Percentiles rank a stretch among this genome's conserved stretches.
These are phyloP conservation scores for Oncorhynchus tshawytscha DNA, from an alignment of 2,113 vertebrate species.

Conservation along the genomic window DNA sequence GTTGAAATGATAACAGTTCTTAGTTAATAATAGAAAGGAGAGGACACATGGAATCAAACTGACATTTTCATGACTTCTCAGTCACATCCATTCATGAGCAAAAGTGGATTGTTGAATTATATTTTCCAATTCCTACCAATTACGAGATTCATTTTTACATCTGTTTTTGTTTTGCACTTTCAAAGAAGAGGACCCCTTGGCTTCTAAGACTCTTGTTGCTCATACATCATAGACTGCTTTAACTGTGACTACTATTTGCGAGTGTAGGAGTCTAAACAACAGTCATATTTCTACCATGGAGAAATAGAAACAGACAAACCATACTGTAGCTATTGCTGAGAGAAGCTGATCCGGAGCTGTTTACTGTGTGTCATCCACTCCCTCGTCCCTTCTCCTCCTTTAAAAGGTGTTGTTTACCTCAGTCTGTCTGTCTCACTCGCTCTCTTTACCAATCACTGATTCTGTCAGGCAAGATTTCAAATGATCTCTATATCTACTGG, in stretches of 20 bases:
- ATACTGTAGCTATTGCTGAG: no score
- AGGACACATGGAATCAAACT: background rate
- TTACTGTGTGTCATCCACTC: background rate
- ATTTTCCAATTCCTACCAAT: background rate
- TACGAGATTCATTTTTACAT: background rate
- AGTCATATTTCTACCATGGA: no score
- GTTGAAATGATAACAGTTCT: background rate
- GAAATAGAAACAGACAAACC: no score
- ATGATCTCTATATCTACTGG: background rate
- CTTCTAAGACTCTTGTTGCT: background rate
- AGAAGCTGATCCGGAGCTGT: no score
- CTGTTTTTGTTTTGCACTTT: background rate
- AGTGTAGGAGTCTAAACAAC: no score
- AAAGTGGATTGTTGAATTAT: background rate
- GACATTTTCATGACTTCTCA: background rate
- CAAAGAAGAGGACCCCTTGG: background rate
- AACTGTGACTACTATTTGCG: no score
- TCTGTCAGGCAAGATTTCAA: background rate
- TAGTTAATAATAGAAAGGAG: background rate
- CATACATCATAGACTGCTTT: background rate
- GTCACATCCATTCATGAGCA: background rate
- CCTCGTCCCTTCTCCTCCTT: background rate
- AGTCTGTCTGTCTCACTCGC: background rate
- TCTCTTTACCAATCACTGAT: background rate
- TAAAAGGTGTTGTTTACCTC: background rate